Conservation (phyloP, 2,888 invertebrate species). For the Tricholauxania praeusta region DNA sequence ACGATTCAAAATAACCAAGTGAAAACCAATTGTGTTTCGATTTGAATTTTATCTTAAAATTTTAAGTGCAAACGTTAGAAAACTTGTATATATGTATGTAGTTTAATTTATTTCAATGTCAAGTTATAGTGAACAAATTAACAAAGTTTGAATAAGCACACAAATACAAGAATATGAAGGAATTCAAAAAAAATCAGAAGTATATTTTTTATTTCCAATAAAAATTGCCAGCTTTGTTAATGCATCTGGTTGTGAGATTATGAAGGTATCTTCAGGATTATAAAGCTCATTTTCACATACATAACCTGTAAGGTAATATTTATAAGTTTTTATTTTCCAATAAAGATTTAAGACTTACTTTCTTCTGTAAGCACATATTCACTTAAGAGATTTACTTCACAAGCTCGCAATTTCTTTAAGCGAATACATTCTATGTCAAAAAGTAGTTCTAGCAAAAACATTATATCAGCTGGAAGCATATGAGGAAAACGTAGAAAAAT, state of each 20-base stretch:
- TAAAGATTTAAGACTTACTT: slow-evolving; percentile 55
- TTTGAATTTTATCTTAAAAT: too few relatives aligned
- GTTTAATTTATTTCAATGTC: slow-evolving; percentile 21
- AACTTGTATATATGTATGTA: slow-evolving; percentile 1
- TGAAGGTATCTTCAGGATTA: slow-evolving; percentile 68
- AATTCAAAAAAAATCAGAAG: slow-evolving; percentile 68
- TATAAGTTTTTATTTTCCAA: slow-evolving; percentile 8
- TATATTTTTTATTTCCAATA: slow-evolving; percentile 72
- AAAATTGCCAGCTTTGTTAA: slow-evolving; percentile 71
- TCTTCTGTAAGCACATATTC: slow-evolving; percentile 61
- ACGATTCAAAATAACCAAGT: too few relatives aligned
- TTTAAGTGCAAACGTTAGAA: neutral
- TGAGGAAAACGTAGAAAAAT: slow-evolving; percentile 74
- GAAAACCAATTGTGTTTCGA: too few relatives aligned
- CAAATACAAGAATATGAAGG: neutral
- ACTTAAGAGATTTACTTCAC: slow-evolving; percentile 69
- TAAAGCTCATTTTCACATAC: slow-evolving; percentile 67
- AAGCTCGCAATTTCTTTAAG: slow-evolving; percentile 59
- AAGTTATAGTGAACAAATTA: neutral
- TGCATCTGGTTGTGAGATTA: slow-evolving; percentile 70
- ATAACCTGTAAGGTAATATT: neutral
- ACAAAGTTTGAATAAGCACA: neutral
- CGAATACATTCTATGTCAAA: slow-evolving; percentile 71
- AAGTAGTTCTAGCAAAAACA: slow-evolving; percentile 70
- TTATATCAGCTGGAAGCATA: slow-evolving; percentile 73